Percentiles rank a stretch among this genome's conserved stretches.
These are phyloP conservation scores for human DNA, from an alignment of 2,113 vertebrate species.

Conservation along the genomic window DNA sequence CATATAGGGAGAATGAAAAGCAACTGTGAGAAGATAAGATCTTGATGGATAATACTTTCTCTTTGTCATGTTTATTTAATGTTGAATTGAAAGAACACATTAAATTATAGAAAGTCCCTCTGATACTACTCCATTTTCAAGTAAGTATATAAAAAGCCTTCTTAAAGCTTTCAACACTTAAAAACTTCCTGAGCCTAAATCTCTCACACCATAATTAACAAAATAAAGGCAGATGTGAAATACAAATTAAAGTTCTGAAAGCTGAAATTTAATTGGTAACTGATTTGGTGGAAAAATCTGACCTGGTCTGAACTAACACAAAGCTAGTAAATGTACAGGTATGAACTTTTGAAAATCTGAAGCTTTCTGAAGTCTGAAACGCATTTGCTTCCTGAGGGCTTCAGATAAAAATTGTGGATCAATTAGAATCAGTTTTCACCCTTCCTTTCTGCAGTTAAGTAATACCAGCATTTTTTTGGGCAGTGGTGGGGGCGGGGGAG, in stretches of 20 bases:
- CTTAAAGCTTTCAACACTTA: background rate
- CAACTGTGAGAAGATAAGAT: background rate
- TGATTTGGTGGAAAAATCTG: background rate
- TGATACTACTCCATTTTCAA: background rate
- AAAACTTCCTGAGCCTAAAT: background rate
- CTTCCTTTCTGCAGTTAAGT: background rate
- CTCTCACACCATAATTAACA: background rate
- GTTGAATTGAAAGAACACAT: background rate
- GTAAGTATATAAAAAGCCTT: background rate
- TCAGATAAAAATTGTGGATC: background rate
- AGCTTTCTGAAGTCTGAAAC: background rate
- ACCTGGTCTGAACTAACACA: background rate
- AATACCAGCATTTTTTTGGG: background rate
- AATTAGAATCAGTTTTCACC: background rate
- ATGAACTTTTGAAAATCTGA: background rate
- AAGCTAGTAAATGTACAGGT: background rate
- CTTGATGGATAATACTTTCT: background rate
- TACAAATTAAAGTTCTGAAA: background rate
- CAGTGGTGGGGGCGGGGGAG: accelerated
- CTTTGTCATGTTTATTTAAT: background rate
- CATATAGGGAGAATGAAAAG: background rate
- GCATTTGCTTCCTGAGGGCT: background rate
- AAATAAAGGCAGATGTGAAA: background rate
- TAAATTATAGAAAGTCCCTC: background rate
- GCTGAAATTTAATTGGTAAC: background rate